These are phyloP conservation scores for Periophthalmus modestus DNA, from an alignment of 2,113 vertebrate genomes.

Conservation along the genomic window DNA sequence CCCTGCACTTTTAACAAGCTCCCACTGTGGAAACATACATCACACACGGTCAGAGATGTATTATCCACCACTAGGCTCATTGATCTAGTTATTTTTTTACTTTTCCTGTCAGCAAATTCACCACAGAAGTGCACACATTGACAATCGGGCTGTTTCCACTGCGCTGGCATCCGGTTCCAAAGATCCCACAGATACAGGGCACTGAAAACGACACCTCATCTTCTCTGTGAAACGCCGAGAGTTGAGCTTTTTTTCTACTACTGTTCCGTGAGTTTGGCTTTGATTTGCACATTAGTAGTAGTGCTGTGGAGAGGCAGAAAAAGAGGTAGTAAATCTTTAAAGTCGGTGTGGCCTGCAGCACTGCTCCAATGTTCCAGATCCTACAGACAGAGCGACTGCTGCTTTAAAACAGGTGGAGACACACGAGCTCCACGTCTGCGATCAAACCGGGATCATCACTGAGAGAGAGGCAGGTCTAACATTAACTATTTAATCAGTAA, in stretches of 20 bases:
- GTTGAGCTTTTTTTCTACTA: background rate
- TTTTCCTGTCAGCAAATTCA: constrained; percentile 1
- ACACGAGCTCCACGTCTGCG: background rate
- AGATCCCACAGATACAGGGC: background rate
- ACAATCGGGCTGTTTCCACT: constrained; percentile 3
- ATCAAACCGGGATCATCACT: background rate
- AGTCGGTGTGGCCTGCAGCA: constrained; percentile 32
- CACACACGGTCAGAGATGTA: constrained; percentile 9
- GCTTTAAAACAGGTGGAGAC: background rate
- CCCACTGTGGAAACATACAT: background rate
- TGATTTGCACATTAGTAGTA: constrained; percentile 19
- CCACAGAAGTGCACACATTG: background rate
- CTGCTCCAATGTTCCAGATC: constrained; percentile 19
- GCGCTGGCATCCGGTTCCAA: background rate
- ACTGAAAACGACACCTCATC: background rate
- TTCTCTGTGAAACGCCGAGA: background rate
- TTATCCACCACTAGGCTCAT: background rate
- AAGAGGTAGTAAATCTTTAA: constrained; percentile 29
- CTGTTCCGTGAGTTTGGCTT: background rate
- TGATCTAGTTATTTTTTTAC: constrained; percentile 10
- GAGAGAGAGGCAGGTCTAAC: background rate
- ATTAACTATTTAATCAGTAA: background rate
- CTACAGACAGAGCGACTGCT: constrained; percentile 33
- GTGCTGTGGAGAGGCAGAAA: constrained; percentile 26
- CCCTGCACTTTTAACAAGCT: constrained; percentile 4